Base-by-base conservation (phyloP, 23 tunicate species). In the Trididemnum miniatum region DNA sequence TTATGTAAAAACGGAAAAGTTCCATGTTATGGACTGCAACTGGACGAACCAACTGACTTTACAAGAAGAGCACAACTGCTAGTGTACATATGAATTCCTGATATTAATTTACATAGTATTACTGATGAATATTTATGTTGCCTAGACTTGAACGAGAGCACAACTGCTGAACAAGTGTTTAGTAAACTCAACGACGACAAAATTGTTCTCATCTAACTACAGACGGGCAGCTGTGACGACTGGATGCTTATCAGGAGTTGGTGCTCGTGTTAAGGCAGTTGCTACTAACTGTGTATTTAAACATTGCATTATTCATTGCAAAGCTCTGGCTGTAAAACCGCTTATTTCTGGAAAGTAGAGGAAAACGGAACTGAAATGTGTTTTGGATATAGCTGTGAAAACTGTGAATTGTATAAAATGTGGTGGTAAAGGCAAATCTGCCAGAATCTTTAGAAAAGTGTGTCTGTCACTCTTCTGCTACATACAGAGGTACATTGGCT, bases 21-120 rank as follows among this genome's bases (percentile, higher is more conserved):
- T 33, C 76, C 84, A 80, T 29, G 84, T 80, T 80, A 80, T 65
- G 84, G 84, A 34, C 84, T 80, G 84, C 84, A 80, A 80, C 84
- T 80, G 84, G 54, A 80, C 65, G 84, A 80, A 80, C 36, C 84
- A 80, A 80, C 76, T 35, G 52, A 80, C 65, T 5, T 80, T 80
- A 77, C 35, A 54, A 80, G 77, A 28, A 80, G 84, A 63, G 84
- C 84, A 80, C 84, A 80, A 65, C 28, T 80, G 75, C 54, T 80
- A 64, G 84, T 80, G 75, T 80, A 65, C 31, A 65, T 64, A 80
- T 64, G 76, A 80, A 80, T 80, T 64, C 84, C 76, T 64, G 84
- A 63, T 65, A 80, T 80, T 64, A 76, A 80, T 80, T 80, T 54
- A 34, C 36, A 33, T 24, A 35, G 28, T 23, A 64, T 63, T 64